These are phyloP conservation scores for Olivierus martensii DNA, from an alignment of 1,140 invertebrate species.

Conservation along the genomic window DNA sequence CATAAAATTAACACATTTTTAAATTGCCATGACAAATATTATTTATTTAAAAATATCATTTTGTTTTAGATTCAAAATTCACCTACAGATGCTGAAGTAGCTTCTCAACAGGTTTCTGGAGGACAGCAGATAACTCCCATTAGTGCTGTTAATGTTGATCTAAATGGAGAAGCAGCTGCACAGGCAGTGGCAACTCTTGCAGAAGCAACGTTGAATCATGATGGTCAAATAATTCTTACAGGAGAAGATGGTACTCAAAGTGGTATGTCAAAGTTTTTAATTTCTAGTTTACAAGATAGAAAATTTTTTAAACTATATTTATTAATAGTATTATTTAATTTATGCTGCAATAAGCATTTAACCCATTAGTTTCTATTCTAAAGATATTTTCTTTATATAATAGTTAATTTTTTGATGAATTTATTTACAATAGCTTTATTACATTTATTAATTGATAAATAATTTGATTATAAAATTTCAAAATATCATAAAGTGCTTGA, in stretches of 20 bases:
- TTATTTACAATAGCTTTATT: too few species aligned
- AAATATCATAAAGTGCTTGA: too few species aligned
- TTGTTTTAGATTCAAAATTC: constrained; percentile 22
- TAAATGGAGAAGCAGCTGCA: constrained; percentile 46
- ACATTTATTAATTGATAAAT: too few species aligned
- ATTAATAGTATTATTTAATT: too few species aligned
- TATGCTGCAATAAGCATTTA: too few species aligned
- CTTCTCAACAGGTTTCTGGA: constrained; percentile 36
- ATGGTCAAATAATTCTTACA: constrained; percentile 87
- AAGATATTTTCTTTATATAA: neutral
- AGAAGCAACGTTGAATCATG: constrained; percentile 49
- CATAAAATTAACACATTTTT: too few species aligned
- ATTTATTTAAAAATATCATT: neutral
- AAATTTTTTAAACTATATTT: too few species aligned
- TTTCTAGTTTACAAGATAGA: too few species aligned
- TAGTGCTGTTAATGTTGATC: constrained; percentile 44
- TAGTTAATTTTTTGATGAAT: too few species aligned
- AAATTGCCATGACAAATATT: too few species aligned
- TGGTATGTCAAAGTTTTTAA: constrained; percentile 38
- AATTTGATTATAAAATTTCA: too few species aligned
- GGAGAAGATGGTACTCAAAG: constrained; percentile 70
- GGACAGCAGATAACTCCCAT: constrained; percentile 29
- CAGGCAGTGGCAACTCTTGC: constrained; percentile 24
- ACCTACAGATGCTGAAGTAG: constrained; percentile 48
- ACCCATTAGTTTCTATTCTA: neutral